Evolutionary conservation across 2,797 vertebrate species (phyloP).

Genomic region (Trachurus trachurus): DNA sequence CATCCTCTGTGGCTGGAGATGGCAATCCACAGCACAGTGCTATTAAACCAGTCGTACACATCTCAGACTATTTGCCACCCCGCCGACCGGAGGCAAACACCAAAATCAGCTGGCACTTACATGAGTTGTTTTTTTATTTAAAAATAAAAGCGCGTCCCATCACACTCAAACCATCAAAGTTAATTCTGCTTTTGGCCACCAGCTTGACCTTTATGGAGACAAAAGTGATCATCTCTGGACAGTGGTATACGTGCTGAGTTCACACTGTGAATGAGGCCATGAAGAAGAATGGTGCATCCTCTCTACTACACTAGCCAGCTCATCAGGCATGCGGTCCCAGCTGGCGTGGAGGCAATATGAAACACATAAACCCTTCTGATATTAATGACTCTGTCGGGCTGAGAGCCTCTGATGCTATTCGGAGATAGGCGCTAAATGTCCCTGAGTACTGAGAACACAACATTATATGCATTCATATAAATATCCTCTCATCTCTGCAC

Average conservation of each 20-base stretch:
- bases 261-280: conserved; percentile 46
- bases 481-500: conserved; percentile 72
- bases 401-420: conserved; percentile 82
- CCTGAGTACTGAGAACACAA: conserved; percentile 75
- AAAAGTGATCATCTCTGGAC: conserved; percentile 59
- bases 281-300: conserved; percentile 56
- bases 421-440: conserved; percentile 80
- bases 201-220: conserved; percentile 55
- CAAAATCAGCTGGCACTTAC: conserved; percentile 21
- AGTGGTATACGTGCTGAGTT: conserved; percentile 27
- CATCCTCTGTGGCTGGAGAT: conserved; percentile 67
- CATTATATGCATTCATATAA: conserved; percentile 83
- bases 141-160: not conserved
- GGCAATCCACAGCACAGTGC: conserved; percentile 42
- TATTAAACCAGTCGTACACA: conserved; percentile 67
- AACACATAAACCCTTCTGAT: conserved; percentile 80
- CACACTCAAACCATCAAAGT: conserved; percentile 5
- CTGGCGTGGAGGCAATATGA: conserved; percentile 80
- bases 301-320: conserved; percentile 56
- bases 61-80: conserved; percentile 44
- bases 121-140: conserved; percentile 7
- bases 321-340: conserved; percentile 75
- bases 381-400: conserved; percentile 81
- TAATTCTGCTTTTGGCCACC: conserved; percentile 25
- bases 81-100: conserved; percentile 35